Evolutionary conservation across 2,113 vertebrate species (phyloP).

Genomic region (Paedocypris sp.): DNA sequence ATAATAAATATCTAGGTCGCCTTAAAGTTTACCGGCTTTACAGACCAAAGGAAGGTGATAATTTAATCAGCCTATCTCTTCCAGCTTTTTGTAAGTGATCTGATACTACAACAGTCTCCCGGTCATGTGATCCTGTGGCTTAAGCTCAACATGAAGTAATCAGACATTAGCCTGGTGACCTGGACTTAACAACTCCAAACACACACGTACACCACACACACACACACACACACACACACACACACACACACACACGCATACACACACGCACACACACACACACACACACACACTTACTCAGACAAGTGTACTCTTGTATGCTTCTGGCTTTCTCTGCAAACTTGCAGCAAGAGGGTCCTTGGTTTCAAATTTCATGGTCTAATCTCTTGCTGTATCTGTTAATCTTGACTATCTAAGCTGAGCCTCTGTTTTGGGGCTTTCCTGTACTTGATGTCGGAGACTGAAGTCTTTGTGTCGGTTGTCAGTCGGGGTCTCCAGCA

Average conservation of each 20-base stretch:
- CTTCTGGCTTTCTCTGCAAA: background rate
- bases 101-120: conserved; percentile 14
- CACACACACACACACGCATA: conserved; percentile 14
- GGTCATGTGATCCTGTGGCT: conserved; percentile 10
- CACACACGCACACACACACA: conserved; percentile 14
- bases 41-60: background rate
- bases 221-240: conserved; percentile 20
- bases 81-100: conserved; percentile 16
- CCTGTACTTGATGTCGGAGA: conserved; percentile 49
- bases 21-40: too few relatives aligned
- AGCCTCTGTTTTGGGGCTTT: conserved; percentile 42
- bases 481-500: background rate
- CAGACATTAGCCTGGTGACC: conserved; percentile 13
- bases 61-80: conserved; percentile 10
- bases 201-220: too few relatives aligned
- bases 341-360: background rate
- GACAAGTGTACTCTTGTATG: conserved; percentile 9
- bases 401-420: conserved; percentile 45
- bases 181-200: conserved; percentile 23
- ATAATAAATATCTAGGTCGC: too few relatives aligned
- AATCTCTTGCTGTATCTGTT: conserved; percentile 42
- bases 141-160: conserved; percentile 22
- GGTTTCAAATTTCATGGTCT: conserved; percentile 48
- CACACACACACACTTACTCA: conserved; percentile 18
- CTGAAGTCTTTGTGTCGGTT: conserved; percentile 40